Conservation (phyloP, 1,140 invertebrate genomes). For the Parapsyche elsis region DNA sequence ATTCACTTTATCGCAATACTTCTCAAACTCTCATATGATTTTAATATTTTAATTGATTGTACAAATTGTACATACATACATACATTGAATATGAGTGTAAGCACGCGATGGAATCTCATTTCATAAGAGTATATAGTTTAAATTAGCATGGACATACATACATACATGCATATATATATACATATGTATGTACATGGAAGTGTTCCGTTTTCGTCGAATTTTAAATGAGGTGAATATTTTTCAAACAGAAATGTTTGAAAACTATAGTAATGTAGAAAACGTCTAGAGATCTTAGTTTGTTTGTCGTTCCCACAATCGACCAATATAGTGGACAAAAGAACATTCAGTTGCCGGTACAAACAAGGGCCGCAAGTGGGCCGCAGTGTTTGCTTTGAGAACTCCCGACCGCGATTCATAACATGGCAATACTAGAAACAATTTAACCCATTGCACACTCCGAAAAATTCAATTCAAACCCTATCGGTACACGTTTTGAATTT, state of each 20-base stretch:
- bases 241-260: too few relatives aligned
- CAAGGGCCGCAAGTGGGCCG: constrained; percentile 1
- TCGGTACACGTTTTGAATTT: too few relatives aligned
- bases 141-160: neutral
- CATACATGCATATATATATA: neutral
- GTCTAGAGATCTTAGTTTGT: neutral
- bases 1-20: too few relatives aligned
- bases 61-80: too few relatives aligned
- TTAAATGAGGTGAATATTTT: too few relatives aligned
- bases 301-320: constrained; percentile 14
- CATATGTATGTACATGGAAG: neutral
- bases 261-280: neutral
- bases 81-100: too few relatives aligned
- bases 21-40: too few relatives aligned
- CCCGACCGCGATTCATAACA: neutral
- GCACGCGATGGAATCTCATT: too few relatives aligned
- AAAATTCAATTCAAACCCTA: neutral
- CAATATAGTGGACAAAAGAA: neutral
- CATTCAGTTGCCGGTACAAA: neutral
- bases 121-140: too few relatives aligned
- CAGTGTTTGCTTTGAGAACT: neutral
- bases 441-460: neutral
- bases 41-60: too few relatives aligned
- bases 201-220: neutral
- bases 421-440: neutral